A percentile compares a stretch with the other conserved stretches of the same genome.
Conservation (phyloP, 2,888 invertebrate genomes). For the Hymenopus coronatus region DNA sequence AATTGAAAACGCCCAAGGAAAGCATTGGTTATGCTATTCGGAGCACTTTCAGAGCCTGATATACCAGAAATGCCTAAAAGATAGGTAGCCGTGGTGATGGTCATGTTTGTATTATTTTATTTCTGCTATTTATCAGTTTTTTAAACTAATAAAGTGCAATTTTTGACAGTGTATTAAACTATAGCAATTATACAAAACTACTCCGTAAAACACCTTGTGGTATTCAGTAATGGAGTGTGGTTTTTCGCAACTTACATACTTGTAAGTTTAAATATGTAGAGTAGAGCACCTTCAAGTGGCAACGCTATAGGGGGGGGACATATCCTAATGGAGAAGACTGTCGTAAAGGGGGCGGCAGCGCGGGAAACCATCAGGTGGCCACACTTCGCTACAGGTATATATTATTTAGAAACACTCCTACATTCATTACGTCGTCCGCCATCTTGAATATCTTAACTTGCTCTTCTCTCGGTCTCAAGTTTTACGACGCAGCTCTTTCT, state of each 20-base stretch:
- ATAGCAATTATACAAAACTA: background rate
- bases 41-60: too few relatives aligned
- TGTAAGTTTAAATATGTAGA: background rate
- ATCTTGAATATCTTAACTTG: background rate
- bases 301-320: background rate
- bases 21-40: too few relatives aligned
- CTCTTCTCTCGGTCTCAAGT: background rate
- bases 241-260: background rate
- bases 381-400: background rate
- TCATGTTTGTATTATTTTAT: too few relatives aligned
- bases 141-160: too few relatives aligned
- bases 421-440: background rate
- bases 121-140: too few relatives aligned
- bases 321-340: background rate
- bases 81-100: too few relatives aligned
- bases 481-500: background rate
- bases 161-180: too few relatives aligned
- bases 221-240: background rate
- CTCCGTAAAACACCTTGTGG: background rate
- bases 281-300: background rate
- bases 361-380: conserved; percentile 8
- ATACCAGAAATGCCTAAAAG: too few relatives aligned
- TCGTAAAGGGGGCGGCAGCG: background rate
- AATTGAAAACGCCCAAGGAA: too few relatives aligned
- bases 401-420: background rate